Conservation (phyloP, 2,888 invertebrate genomes). For the Pocota personata region DNA sequence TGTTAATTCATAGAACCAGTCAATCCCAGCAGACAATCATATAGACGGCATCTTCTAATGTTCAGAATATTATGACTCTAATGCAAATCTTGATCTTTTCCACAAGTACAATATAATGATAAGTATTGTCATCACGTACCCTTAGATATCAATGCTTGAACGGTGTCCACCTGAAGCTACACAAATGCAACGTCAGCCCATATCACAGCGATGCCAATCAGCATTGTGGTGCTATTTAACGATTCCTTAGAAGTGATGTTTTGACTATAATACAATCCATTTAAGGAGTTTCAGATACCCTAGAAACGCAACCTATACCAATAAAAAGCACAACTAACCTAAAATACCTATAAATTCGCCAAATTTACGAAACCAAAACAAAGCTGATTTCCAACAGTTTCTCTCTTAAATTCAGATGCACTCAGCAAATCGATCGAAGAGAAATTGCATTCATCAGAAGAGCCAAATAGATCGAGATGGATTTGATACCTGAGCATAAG, state of each 20-base stretch:
- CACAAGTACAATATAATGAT: neutral
- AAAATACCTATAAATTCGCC: neutral
- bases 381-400: too few relatives aligned
- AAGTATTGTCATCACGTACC: conserved; percentile 16
- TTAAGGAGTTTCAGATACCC: too few relatives aligned
- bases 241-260: conserved; percentile 42
- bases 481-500: neutral
- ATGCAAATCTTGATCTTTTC: neutral
- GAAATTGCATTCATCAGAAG: neutral
- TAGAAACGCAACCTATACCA: neutral
- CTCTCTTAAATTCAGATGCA: conserved; percentile 30
- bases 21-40: neutral
- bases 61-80: neutral
- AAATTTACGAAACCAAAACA: neutral
- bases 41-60: neutral
- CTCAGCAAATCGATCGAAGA: conserved; percentile 17
- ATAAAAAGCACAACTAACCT: neutral
- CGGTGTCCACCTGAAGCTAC: conserved; percentile 23
- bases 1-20: neutral
- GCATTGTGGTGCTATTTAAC: neutral
- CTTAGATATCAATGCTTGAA: neutral
- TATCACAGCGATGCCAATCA: conserved; percentile 10
- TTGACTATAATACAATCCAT: conserved; percentile 24
- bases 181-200: conserved; percentile 22
- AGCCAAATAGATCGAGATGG: neutral